phyloP scores from a whole-genome alignment of 2,797 vertebrate genomes.

The Danio albolineatus region DNA sequence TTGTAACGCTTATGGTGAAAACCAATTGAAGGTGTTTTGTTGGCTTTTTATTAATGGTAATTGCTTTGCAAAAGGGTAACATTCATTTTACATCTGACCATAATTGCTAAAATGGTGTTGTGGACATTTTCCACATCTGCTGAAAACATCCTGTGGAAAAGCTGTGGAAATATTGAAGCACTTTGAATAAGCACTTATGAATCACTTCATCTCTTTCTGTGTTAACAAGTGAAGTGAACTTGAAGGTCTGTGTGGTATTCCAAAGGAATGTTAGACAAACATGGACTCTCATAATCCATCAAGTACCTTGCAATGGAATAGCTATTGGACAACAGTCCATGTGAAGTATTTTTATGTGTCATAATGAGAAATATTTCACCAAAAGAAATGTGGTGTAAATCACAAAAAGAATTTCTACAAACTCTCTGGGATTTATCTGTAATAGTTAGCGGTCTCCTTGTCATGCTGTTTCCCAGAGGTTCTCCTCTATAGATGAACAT shows the following conservation, averaged over 20 bases:
- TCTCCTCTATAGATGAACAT: slow-evolving; percentile 52
- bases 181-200: slow-evolving; percentile 37
- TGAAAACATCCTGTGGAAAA: not conserved
- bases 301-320: not conserved
- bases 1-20: slow-evolving; percentile 40
- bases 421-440: slow-evolving; percentile 47
- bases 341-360: slow-evolving; percentile 19
- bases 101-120: not conserved
- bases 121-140: slow-evolving; percentile 15
- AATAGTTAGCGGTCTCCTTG: slow-evolving; percentile 38
- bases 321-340: not conserved
- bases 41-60: slow-evolving; percentile 28
- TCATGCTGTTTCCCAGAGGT: slow-evolving; percentile 54
- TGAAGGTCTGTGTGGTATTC: not conserved
- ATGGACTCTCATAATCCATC: slow-evolving; percentile 1
- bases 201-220: slow-evolving; percentile 22
- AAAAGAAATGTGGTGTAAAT: slow-evolving; percentile 30
- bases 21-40: slow-evolving; percentile 4
- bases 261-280: not conserved
- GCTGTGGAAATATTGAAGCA: slow-evolving; percentile 11
- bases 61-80: slow-evolving; percentile 6
- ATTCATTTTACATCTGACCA: not conserved
- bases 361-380: slow-evolving; percentile 22
- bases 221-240: slow-evolving; percentile 8
- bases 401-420: slow-evolving; percentile 32